Base-by-base conservation (phyloP, 2,113 vertebrate species). In the Rhea pennata region DNA sequence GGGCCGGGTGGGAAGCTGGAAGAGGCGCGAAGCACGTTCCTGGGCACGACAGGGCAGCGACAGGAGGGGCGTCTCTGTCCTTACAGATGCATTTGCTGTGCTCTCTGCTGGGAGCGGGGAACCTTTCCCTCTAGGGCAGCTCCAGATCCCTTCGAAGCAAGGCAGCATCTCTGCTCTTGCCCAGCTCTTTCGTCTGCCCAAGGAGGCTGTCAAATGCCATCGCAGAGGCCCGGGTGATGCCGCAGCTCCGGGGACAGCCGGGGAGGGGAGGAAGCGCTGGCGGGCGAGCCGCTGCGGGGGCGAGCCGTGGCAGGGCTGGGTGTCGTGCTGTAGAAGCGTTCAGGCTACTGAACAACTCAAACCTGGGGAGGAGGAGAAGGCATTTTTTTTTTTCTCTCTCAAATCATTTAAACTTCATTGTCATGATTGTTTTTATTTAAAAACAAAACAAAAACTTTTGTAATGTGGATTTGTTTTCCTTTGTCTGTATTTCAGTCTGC, bases 371-470 rank as follows among this genome's bases (percentile, higher is more conserved):
- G 84, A 94, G 79, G 72, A 93, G 78, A 90, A 88, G 92, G 96
- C 67, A 33, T 75, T 22, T 46, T 74, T 36, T 74, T 36, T 87
- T 92, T 76, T 89, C 87, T 97, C 90, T 93, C 82, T 89, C 91
- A 0, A 91, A 95, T 96, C 88, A 86, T 94, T 95, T 96, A 97
- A 84, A 93, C 51, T 84, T 96, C 97, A 84, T 89, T 74, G 87
- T 97, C 97, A 96, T 93, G 82, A 81, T 96, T 94, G 64, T 93
- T 95, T 97, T 96, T 95, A 96, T 95, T 97, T 88, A 87, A 96
- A 92, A 96, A 93, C 15, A 69, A 92, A 90, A 95, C 70, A 95
- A 92, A 95, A 95, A 92, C 93, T 97, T 97, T 91, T 96, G 92
- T 96, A 76, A 75, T 1, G 83, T 97, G 96, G 95, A 97, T 96